Evolutionary conservation across 1,140 invertebrate species (phyloP).

Genomic region (Grapholita molesta): DNA sequence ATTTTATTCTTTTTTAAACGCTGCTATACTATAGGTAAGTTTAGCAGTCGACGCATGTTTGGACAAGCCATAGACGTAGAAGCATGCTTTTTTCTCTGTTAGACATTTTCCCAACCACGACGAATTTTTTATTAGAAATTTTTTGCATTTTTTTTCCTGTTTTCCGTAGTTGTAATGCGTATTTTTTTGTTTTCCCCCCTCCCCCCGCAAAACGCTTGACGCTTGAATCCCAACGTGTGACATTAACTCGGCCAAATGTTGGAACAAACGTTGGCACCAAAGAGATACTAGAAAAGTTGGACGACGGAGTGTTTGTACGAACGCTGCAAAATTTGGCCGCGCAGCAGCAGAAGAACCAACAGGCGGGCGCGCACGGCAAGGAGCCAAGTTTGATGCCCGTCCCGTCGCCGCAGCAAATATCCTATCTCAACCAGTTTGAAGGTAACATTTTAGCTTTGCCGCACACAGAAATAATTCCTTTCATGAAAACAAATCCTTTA

Average conservation of each 20-base stretch:
- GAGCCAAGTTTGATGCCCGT: slow-evolving; percentile 97
- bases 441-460: slow-evolving; percentile 70
- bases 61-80: slow-evolving; percentile 69
- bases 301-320: slow-evolving; percentile 89
- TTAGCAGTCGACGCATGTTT: slow-evolving; percentile 29
- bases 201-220: slow-evolving; percentile 72
- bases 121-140: slow-evolving; percentile 37
- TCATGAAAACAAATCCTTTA: neutral
- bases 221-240: slow-evolving; percentile 74
- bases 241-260: slow-evolving; percentile 55
- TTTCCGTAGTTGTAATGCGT: slow-evolving; percentile 78
- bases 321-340: slow-evolving; percentile 88
- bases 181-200: slow-evolving; percentile 74
- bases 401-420: slow-evolving; percentile 97
- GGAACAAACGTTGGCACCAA: slow-evolving; percentile 48
- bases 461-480: slow-evolving; percentile 28
- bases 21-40: slow-evolving; percentile 29
- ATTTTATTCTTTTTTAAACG: slow-evolving; percentile 20
- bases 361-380: slow-evolving; percentile 76
- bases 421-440: slow-evolving; percentile 96
- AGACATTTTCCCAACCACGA: slow-evolving; percentile 77
- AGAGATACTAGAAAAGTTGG: slow-evolving; percentile 77
- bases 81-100: slow-evolving; percentile 67
- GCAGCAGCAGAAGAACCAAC: slow-evolving; percentile 83
- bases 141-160: slow-evolving; percentile 50